Evolutionary conservation across 1,140 invertebrate species (phyloP).

Genomic region (Propsilocerus akamusi): DNA sequence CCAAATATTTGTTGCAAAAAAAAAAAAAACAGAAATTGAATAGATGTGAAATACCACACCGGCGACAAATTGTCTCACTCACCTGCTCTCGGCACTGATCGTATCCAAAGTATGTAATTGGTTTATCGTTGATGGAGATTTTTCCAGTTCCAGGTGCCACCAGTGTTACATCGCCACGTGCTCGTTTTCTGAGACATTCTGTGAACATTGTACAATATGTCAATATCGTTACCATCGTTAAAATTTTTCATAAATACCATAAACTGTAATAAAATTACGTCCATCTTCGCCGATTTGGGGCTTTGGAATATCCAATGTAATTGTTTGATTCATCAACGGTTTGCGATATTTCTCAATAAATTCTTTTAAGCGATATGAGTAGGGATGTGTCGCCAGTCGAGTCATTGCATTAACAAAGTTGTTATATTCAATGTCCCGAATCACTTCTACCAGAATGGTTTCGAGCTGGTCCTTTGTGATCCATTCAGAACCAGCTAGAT

Average conservation of each 20-base stretch:
- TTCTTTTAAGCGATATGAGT: conserved; percentile 40
- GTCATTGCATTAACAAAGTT: conserved; percentile 55
- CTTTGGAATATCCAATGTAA: conserved; percentile 33
- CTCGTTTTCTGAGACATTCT: conserved; percentile 55
- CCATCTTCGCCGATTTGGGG: conserved; percentile 47
- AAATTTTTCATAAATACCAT: conserved; percentile 25
- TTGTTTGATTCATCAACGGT: conserved; percentile 29
- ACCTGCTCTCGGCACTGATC: conserved; percentile 56
- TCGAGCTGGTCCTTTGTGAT: conserved; percentile 47
- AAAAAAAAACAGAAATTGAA: too few species aligned
- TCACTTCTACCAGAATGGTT: conserved; percentile 42
- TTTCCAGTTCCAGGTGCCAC: conserved; percentile 58
- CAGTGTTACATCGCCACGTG: conserved; percentile 45
- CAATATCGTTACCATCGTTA: neutral
- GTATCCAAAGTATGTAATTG: conserved; percentile 54
- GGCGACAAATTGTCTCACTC: conserved; percentile 17
- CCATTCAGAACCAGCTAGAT: conserved; percentile 38
- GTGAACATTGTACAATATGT: conserved; percentile 9
- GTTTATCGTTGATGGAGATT: conserved; percentile 61
- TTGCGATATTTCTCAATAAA: conserved; percentile 53
- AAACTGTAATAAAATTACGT: conserved; percentile 42
- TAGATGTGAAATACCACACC: neutral
- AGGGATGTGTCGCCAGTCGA: conserved; percentile 48
- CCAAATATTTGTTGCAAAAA: too few species aligned
- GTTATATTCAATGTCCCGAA: conserved; percentile 51